Percentiles rank a stretch among this genome's conserved stretches.
phyloP scores from a whole-genome alignment of 2,797 vertebrate genomes.

The Takifugu ocellatus region DNA sequence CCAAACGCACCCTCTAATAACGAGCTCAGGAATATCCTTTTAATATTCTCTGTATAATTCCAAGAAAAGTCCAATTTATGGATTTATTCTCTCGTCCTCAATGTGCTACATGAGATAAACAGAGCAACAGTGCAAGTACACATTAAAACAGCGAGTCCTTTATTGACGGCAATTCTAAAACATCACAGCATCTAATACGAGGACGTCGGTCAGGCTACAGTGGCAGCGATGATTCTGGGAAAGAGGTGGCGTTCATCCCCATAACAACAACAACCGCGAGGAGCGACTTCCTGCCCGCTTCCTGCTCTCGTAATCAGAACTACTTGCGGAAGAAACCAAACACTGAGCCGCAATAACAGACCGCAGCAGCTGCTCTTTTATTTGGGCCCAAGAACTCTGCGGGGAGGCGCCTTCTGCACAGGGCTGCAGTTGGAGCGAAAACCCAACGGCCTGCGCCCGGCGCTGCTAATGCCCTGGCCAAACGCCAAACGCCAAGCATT shows the following conservation, averaged over 20 bases:
- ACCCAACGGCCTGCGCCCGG: constrained; percentile 19
- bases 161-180: constrained; percentile 30
- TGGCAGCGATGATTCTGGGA: not conserved
- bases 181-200: constrained; percentile 4
- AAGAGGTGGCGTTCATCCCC: not conserved
- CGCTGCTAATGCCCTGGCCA: constrained; percentile 40
- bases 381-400: constrained; percentile 23
- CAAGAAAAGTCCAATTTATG: constrained; percentile 3
- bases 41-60: not conserved
- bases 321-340: constrained; percentile 10
- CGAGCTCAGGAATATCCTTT: too few relatives aligned
- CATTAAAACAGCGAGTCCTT: constrained; percentile 17
- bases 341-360: constrained; percentile 17
- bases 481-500: constrained; percentile 54
- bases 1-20: too few relatives aligned
- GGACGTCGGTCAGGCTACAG: not conserved
- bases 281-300: not conserved
- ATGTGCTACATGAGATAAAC: constrained; percentile 25
- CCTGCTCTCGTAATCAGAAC: constrained; percentile 1
- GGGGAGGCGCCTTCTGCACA: constrained; percentile 36
- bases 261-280: not conserved
- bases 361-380: constrained; percentile 33
- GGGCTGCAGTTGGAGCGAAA: constrained; percentile 47
- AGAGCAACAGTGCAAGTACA: constrained; percentile 7
- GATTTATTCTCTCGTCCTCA: constrained; percentile 11